phyloP scores from a whole-genome alignment of 2,797 vertebrate genomes.

The Holocentrus rufus region DNA sequence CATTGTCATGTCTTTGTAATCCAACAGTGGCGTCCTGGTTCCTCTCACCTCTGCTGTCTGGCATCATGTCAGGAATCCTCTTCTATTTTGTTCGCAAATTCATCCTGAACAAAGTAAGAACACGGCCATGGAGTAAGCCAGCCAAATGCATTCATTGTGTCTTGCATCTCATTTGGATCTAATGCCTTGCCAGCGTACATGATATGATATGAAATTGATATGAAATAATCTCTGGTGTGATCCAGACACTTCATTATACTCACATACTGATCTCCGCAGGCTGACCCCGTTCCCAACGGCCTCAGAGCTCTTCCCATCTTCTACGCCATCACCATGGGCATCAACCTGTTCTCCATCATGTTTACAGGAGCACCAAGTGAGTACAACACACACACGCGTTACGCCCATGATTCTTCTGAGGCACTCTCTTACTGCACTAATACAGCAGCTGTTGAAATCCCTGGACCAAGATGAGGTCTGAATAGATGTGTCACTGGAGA shows the following conservation, averaged over 20 bases:
- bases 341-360: conserved; percentile 97
- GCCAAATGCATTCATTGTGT: no score
- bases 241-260: neutral
- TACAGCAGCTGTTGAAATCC: conserved; percentile 42
- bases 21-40: conserved; percentile 94
- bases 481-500: conserved; percentile 38
- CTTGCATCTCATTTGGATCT: neutral
- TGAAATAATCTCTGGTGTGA: neutral
- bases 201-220: neutral
- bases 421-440: conserved; percentile 17
- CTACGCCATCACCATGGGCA: conserved; percentile 91
- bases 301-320: conserved; percentile 91
- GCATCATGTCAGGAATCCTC: conserved; percentile 92
- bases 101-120: conserved; percentile 92
- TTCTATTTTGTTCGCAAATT: conserved; percentile 90
- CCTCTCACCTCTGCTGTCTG: conserved; percentile 93
- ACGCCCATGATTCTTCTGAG: conserved; percentile 14
- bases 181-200: neutral
- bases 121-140: neutral
- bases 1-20: conserved; percentile 22
- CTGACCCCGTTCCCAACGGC: conserved; percentile 92
- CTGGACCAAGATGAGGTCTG: conserved; percentile 32
- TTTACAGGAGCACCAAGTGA: conserved; percentile 93
- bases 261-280: conserved; percentile 73
- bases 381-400: conserved; percentile 65